Percentiles rank a stretch among this genome's conserved stretches.
These are phyloP conservation scores for Tretioscincus oriximinensis DNA, from an alignment of 2,113 vertebrate species.

Conservation along the genomic window DNA sequence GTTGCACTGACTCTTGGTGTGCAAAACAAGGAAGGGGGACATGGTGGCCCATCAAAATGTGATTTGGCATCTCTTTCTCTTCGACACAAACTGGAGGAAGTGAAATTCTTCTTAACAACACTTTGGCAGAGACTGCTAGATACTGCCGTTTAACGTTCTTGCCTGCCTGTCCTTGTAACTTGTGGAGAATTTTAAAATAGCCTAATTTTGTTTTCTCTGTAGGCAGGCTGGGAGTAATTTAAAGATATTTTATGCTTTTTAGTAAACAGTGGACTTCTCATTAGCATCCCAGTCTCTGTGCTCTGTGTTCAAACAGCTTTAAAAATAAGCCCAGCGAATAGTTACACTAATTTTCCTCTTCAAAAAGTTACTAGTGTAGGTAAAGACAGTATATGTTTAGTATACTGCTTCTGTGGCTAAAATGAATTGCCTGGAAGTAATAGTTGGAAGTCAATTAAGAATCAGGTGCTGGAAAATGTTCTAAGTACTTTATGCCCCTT, in stretches of 20 bases:
- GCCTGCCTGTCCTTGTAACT: background rate
- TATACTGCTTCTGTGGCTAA: background rate
- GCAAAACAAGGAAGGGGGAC: too few relatives aligned
- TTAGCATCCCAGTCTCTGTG: background rate
- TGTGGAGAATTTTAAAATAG: background rate
- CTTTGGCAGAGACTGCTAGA: background rate
- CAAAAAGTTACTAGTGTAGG: background rate
- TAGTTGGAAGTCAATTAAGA: background rate
- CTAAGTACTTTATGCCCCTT: conserved; percentile 3
- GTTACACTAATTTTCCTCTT: background rate
- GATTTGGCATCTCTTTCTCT: too few relatives aligned
- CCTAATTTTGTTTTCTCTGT: too few relatives aligned
- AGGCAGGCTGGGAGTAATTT: background rate
- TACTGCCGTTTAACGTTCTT: too few relatives aligned
- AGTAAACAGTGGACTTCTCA: background rate
- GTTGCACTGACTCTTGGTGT: too few relatives aligned
- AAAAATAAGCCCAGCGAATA: background rate
- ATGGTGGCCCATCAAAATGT: too few relatives aligned
- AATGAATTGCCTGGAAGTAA: background rate
- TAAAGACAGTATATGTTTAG: background rate
- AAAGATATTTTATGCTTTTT: background rate
- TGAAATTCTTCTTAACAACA: background rate
- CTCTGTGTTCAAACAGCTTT: background rate
- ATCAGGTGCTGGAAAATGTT: background rate
- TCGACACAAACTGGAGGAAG: background rate